Evolutionary conservation across 2,113 vertebrate genomes (phyloP), one percentile per base, ranked within the genome.

Genomic region (Labeo rohita): DNA sequence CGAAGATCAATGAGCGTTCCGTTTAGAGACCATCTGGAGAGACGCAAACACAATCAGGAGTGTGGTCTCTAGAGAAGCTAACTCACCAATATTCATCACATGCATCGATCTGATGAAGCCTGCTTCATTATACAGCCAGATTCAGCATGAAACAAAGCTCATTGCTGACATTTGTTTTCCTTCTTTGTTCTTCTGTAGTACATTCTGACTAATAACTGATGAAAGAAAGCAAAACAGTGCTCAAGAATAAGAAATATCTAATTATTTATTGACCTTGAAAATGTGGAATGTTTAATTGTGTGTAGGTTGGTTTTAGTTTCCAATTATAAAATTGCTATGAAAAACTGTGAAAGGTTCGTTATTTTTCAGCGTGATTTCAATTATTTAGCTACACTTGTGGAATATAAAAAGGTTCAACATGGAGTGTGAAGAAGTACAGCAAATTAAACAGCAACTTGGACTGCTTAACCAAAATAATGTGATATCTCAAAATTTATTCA

Each of bases 21-120:
- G 89, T 97, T 97, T 92, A 96, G 95, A 88, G 95, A 96, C 96
- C 96, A 97, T 92, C 96, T 97, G 94, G 73, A 93, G 93, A 94
- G 95, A 95, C 63, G 93, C 94, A 95, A 95, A 95, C 94, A 95
- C 94, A 95, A 94, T 95, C 94, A 95, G 93, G 87, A 81, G 87
- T 85, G 87, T 70, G 49, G 90, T 76, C 92, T 91, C 84, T 43
- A 87, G 93, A 93, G 92, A 93, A 73, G 77, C 85, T 39, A 76
- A 23, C 91, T 92, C 74, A 23, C 85, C 89, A 85, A 90, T 90
- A 92, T 94, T 93, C 92, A 91, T 92, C 91, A 91, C 88, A 85
- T 68, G 73, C 85, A 95, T 95, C 90, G 89, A 93, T 94, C 85
- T 83, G 87, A 91, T 91, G 81, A 68, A 88, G 73, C 90, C 70